Conservation (phyloP, 2,888 invertebrate species). For the Trilocha varians region DNA sequence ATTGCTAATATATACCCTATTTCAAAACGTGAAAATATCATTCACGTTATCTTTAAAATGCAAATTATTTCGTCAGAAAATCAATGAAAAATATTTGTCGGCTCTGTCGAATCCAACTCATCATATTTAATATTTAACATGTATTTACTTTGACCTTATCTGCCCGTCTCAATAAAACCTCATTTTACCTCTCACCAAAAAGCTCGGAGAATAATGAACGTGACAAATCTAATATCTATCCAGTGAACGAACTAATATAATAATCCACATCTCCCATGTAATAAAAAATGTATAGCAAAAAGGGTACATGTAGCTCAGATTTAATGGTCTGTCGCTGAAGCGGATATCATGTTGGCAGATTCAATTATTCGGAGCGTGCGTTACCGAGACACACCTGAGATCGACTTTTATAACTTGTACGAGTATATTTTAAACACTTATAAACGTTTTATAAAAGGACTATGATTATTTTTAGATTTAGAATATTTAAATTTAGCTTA, state of each 20-base stretch:
- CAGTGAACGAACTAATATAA: neutral
- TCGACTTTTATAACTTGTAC: neutral
- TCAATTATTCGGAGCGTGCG: conserved; percentile 36
- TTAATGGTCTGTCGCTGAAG: conserved; percentile 31
- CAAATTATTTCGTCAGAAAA: too few species aligned
- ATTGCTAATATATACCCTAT: too few species aligned
- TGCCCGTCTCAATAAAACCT: too few species aligned
- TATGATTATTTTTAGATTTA: too few species aligned
- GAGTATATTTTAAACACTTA: too few species aligned
- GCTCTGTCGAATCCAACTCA: too few species aligned
- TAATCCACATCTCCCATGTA: conserved; percentile 1
- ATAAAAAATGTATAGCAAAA: conserved; percentile 13
- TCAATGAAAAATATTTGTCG: too few species aligned
- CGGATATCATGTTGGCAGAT: conserved; percentile 42
- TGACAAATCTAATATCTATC: neutral
- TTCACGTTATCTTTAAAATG: too few species aligned
- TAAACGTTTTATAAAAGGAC: neutral
- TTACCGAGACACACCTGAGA: conserved; percentile 15
- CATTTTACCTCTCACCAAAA: neutral
- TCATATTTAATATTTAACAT: too few species aligned
- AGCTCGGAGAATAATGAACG: neutral
- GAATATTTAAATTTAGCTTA: too few species aligned
- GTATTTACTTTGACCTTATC: too few species aligned
- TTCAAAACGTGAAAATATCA: too few species aligned
- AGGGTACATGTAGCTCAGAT: conserved; percentile 11